Percentiles rank a stretch among this genome's conserved stretches.
These are phyloP conservation scores for Barbus barbus DNA, from an alignment of 2,113 vertebrate species.

Conservation along the genomic window DNA sequence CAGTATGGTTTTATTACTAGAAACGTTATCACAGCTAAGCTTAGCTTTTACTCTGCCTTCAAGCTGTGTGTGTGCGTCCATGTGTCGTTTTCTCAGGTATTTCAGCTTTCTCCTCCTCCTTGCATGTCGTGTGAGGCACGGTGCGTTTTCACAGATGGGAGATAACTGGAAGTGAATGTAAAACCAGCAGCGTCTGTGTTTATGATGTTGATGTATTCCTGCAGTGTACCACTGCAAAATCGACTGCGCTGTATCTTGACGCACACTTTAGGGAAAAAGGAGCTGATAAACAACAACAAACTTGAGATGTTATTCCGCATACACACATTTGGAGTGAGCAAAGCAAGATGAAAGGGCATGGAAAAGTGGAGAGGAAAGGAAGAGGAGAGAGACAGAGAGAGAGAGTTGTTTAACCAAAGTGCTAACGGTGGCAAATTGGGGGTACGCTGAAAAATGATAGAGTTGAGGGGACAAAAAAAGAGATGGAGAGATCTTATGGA, in stretches of 20 bases:
- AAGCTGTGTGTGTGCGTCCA: constrained; percentile 29
- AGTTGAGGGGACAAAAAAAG: constrained; percentile 40
- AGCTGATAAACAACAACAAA: constrained; percentile 50
- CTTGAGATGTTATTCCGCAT: constrained; percentile 21
- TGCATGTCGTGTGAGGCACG: not conserved
- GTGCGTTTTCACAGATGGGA: not conserved
- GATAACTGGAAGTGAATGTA: constrained; percentile 12
- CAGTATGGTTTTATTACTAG: not conserved
- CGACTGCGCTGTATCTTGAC: constrained; percentile 13
- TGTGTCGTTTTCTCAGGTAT: constrained; percentile 38
- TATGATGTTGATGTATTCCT: constrained; percentile 10
- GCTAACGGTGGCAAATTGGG: constrained; percentile 18
- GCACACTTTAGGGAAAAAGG: constrained; percentile 29
- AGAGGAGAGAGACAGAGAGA: not conserved
- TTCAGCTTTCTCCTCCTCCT: constrained; percentile 45
- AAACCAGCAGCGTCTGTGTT: constrained; percentile 59
- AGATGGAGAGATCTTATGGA: constrained; percentile 15
- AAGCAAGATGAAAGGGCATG: constrained; percentile 42
- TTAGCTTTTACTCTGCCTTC: constrained; percentile 11
- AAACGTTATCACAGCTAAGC: constrained; percentile 12
- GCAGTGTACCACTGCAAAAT: constrained; percentile 46
- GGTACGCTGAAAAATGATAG: constrained; percentile 3
- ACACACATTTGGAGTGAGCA: constrained; percentile 7
- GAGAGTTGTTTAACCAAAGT: not conserved
- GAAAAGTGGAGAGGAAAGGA: constrained; percentile 39